Conservation (phyloP, 2,888 invertebrate species). For the Venustoraphidia nigricollis region DNA sequence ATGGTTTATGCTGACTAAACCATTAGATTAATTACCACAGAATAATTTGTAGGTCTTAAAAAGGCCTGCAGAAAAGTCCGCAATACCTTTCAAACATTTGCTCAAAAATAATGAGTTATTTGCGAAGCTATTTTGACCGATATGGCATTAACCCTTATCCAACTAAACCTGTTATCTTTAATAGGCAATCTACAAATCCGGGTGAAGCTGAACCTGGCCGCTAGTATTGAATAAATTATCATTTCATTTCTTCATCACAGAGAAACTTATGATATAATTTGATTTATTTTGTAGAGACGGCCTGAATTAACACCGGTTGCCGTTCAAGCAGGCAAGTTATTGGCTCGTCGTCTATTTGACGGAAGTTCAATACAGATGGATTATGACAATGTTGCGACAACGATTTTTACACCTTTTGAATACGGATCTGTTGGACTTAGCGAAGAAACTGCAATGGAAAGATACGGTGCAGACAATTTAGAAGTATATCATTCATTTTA, state of each 20-base stretch:
- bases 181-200: too few species aligned
- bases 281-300: slow-evolving; percentile 31
- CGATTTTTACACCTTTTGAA: slow-evolving; percentile 90
- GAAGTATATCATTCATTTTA: slow-evolving; percentile 91
- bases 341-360: slow-evolving; percentile 60
- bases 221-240: background rate
- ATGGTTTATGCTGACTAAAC: too few species aligned
- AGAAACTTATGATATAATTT: too few species aligned
- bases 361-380: slow-evolving; percentile 51
- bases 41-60: too few species aligned
- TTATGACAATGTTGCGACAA: slow-evolving; percentile 80
- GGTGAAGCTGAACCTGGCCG: too few species aligned
- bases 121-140: too few species aligned
- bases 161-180: too few species aligned
- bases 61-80: too few species aligned
- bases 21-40: too few species aligned
- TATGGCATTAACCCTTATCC: too few species aligned
- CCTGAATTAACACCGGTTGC: slow-evolving; percentile 94
- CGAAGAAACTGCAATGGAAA: slow-evolving; percentile 63
- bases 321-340: slow-evolving; percentile 74
- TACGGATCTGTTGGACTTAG: slow-evolving; percentile 89
- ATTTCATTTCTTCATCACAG: background rate
- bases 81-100: too few species aligned
- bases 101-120: too few species aligned
- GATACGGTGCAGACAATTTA: slow-evolving; percentile 57